Base-by-base conservation (phyloP, 2,888 invertebrate genomes). In the Andrena marginata region DNA sequence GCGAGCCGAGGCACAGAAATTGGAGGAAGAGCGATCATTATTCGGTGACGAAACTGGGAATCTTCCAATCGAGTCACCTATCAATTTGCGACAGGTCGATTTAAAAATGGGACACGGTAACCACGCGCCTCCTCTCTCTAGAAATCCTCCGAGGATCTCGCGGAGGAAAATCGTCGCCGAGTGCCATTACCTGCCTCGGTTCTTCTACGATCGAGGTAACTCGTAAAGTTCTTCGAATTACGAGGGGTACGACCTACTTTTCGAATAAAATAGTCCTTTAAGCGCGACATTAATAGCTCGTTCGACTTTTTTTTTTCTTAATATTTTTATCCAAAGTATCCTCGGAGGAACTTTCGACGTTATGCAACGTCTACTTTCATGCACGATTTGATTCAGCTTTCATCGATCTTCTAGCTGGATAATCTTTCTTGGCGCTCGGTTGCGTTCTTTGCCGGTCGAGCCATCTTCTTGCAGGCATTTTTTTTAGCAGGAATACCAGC, bases 331-430 rank as follows among this genome's bases (percentile, higher is more conserved):
- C 35, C 71, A 77, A 83, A 81, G 67, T 60, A 68, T 60, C 42
- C 26, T 13, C 16, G n/a, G 60, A 59, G 31, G 49, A 68, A 85
- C 77, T 85, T 85, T 85, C 82, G 68, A 77, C 71, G 70, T 85
- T 82, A 51, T 20, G 71, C 73, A 83, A 85, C 48, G 35, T 29
- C 31, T 7, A 75, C 85, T 83, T 85, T 85, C 83, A 42, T 77
- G 71, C 80, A 35, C 64, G 54, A 72, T 77, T 72, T 67, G 75
- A 81, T 81, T 75, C 59, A 74, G 42, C 79, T 74, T 85, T 82
- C 76, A 60, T 78, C 73, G 70, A 76, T 78, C 59, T 63, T 31
- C 20, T 6, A 4, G n/a, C 23, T 1, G 68, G n/a, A 67, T 29
- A 59, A 70, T 73, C 56, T 8, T 35, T 59, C 35, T 16, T 4